Evolutionary conservation across 1,140 invertebrate genomes (phyloP).

Genomic region (Epicauta chinensis): DNA sequence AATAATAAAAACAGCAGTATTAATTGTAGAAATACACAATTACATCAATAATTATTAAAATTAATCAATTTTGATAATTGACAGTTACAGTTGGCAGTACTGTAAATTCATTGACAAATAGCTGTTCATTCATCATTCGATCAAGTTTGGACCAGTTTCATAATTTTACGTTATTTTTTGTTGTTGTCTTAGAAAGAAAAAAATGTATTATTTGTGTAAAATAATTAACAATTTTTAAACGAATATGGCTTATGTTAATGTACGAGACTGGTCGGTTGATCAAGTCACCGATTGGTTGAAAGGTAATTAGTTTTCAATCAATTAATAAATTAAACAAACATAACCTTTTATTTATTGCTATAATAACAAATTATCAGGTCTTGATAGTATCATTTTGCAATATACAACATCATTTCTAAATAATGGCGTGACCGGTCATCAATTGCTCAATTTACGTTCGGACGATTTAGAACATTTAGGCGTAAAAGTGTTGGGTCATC

Average conservation of each 20-base stretch:
- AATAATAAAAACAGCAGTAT: too few relatives aligned
- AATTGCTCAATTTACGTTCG: slow-evolving; percentile 72
- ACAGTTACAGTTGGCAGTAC: too few relatives aligned
- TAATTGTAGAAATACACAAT: too few relatives aligned
- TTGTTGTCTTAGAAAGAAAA: not conserved
- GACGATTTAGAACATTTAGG: slow-evolving; percentile 83
- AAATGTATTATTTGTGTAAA: not conserved
- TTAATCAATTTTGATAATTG: too few relatives aligned
- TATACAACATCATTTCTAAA: slow-evolving; percentile 78
- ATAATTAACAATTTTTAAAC: not conserved
- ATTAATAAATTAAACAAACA: not conserved
- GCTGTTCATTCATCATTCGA: not conserved
- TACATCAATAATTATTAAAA: too few relatives aligned
- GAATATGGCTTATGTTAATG: slow-evolving; percentile 78
- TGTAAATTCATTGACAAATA: too few relatives aligned
- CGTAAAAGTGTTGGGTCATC: slow-evolving; percentile 80
- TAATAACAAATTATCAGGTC: slow-evolving; percentile 50
- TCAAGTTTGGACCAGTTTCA: not conserved
- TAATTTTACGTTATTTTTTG: not conserved
- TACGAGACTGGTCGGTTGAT: slow-evolving; percentile 87
- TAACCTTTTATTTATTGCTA: slow-evolving; percentile 7
- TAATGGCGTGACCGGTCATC: slow-evolving; percentile 73
- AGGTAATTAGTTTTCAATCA: slow-evolving; percentile 61
- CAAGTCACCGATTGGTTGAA: slow-evolving; percentile 90
- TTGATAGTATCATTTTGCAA: slow-evolving; percentile 72